Percentiles rank a stretch among this genome's conserved stretches.
Evolutionary conservation across 92 coral and sea anemone species (phyloP).

Genomic region (Zoanthus sociatus): DNA sequence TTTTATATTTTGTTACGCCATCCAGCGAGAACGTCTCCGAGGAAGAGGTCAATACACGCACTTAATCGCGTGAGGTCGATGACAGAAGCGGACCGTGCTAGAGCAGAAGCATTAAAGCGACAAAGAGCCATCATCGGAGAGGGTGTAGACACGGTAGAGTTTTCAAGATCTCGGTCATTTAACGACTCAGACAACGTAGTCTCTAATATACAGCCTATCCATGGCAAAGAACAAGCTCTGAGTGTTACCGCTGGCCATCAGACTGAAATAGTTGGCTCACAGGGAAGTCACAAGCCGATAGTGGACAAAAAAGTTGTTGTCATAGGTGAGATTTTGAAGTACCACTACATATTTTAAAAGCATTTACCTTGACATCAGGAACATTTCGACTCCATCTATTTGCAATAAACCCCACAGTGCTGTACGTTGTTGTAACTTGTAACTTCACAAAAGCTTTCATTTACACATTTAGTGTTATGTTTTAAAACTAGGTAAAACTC

Average conservation of each 20-base stretch:
- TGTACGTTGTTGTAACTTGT: no score
- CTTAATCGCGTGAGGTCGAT: slow-evolving; percentile 39
- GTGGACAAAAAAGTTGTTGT: slow-evolving; percentile 44
- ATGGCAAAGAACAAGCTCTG: not conserved
- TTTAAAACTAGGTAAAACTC: no score
- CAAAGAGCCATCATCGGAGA: slow-evolving; percentile 26
- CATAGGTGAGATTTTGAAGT: slow-evolving; percentile 1
- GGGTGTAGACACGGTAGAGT: slow-evolving; percentile 21
- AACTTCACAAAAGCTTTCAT: no score
- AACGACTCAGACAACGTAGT: slow-evolving; percentile 22
- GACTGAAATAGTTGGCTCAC: slow-evolving; percentile 3
- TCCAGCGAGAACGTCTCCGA: slow-evolving; percentile 34
- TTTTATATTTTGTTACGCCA: not conserved
- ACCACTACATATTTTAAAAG: not conserved
- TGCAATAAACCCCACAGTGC: no score
- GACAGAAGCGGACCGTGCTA: slow-evolving; percentile 45
- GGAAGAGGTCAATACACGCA: slow-evolving; percentile 36
- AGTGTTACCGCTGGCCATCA: slow-evolving; percentile 9
- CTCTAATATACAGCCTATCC: not conserved
- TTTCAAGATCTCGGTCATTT: slow-evolving; percentile 33
- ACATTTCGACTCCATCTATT: no score
- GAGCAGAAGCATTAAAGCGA: slow-evolving; percentile 29
- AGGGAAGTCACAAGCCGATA: slow-evolving; percentile 3
- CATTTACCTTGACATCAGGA: no score
- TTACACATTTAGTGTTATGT: no score